Conservation (phyloP, 2,113 vertebrate genomes). For the Hypanus sabinus region DNA sequence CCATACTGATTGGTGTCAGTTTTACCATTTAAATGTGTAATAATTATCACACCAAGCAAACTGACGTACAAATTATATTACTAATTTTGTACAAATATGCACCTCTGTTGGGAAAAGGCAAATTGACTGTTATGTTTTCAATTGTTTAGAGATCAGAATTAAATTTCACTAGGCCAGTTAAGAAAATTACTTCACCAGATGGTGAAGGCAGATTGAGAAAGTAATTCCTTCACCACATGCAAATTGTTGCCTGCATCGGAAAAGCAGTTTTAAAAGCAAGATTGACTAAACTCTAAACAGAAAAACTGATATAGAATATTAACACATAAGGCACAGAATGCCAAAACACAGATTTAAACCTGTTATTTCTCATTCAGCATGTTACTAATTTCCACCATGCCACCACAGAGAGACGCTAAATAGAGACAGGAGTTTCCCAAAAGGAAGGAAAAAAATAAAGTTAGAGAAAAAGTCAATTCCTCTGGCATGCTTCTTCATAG, state of each 20-base stretch:
- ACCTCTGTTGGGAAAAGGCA: conserved; percentile 30
- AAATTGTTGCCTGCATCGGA: not conserved
- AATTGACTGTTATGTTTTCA: conserved; percentile 31
- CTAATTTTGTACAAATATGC: conserved; percentile 17
- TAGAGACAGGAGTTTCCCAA: not conserved
- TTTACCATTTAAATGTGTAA: not conserved
- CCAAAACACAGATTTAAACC: not conserved
- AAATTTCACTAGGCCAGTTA: conserved; percentile 25
- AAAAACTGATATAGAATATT: not conserved
- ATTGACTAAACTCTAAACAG: not conserved
- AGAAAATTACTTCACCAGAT: conserved; percentile 26
- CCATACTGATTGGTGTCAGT: not conserved
- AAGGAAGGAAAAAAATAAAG: not conserved
- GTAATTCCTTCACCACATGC: conserved; percentile 25
- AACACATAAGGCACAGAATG: not conserved
- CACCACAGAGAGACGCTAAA: not conserved
- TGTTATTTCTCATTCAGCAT: not conserved
- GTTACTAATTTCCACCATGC: not conserved
- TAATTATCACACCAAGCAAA: not conserved
- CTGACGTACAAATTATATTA: not conserved
- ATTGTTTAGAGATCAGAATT: conserved; percentile 24
- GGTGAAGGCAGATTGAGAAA: not conserved
- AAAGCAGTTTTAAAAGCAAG: not conserved
- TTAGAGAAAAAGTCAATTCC: not conserved
- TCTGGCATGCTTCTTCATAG: not conserved